Conservation (phyloP, 2,888 invertebrate species). For the Amphimallon solstitiale region DNA sequence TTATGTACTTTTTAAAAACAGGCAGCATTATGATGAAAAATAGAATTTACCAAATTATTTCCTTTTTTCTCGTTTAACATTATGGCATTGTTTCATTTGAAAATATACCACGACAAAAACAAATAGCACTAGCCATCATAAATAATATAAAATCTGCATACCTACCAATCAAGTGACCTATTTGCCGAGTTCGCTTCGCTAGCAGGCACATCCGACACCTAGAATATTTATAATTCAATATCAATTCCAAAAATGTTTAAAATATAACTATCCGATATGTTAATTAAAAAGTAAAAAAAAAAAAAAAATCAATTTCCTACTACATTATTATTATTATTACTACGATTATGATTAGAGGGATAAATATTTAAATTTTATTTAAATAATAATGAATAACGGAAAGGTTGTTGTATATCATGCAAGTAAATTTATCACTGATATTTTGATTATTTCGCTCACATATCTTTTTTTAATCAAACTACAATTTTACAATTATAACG, state of each 20-base stretch:
- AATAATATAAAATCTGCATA: conserved; percentile 6
- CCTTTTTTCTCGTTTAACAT: background rate
- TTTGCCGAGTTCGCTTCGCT: conserved; percentile 27
- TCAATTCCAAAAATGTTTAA: conserved; percentile 6
- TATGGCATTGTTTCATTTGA: too few species aligned
- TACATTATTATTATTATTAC: too few species aligned
- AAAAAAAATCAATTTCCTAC: too few species aligned
- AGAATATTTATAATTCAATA: conserved; percentile 32
- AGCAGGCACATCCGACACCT: conserved; percentile 35
- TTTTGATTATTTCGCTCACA: too few species aligned
- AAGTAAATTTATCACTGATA: too few species aligned
- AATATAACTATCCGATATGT: conserved; percentile 12
- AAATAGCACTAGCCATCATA: background rate
- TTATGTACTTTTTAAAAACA: too few species aligned
- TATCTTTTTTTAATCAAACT: too few species aligned
- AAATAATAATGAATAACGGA: background rate
- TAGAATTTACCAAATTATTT: too few species aligned
- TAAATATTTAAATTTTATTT: background rate
- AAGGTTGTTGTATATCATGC: background rate
- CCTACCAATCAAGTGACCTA: conserved; percentile 20
- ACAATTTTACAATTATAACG: too few species aligned
- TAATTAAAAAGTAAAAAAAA: conserved; percentile 24
- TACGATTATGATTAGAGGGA: too few species aligned
- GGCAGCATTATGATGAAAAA: too few species aligned
- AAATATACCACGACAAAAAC: too few species aligned